Conservation (phyloP, 2,113 vertebrate genomes). For the Myrmecophaga tridactyla region DNA sequence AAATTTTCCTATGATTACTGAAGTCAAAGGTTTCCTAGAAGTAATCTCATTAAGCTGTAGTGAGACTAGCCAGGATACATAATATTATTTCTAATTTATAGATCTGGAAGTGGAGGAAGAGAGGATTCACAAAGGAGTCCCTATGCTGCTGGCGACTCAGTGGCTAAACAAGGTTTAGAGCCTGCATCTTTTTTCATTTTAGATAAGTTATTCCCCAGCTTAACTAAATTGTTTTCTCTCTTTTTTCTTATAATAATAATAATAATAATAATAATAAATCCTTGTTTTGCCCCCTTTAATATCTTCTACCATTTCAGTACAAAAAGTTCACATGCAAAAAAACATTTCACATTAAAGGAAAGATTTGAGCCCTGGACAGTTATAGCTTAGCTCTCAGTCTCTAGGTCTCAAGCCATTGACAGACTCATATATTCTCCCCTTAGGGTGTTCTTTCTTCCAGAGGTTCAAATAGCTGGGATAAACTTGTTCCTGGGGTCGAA, state of each 20-base stretch:
- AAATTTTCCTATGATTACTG: slow-evolving; percentile 56
- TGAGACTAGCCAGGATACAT: slow-evolving; percentile 64
- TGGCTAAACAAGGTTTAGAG: slow-evolving; percentile 15
- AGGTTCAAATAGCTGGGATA: not conserved
- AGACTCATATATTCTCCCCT: not conserved
- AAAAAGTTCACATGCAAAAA: not conserved
- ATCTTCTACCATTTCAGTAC: not conserved
- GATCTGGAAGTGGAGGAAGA: slow-evolving; percentile 17
- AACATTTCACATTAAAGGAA: not conserved
- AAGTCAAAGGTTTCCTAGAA: slow-evolving; percentile 60
- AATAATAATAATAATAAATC: not conserved
- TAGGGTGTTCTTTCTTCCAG: not conserved
- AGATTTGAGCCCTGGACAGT: not conserved
- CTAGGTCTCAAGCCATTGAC: not conserved
- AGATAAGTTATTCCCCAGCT: slow-evolving; percentile 14
- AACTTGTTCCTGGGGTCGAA: not conserved
- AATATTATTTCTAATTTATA: slow-evolving; percentile 71
- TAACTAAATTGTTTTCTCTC: slow-evolving; percentile 25
- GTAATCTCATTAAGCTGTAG: slow-evolving; percentile 60
- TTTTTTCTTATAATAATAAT: slow-evolving; percentile 28
- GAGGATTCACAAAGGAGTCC: not conserved
- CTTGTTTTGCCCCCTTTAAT: slow-evolving; percentile 8
- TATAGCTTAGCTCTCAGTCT: not conserved
- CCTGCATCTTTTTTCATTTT: not conserved
- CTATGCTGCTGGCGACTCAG: slow-evolving; percentile 10